Evolutionary conservation across 2,797 vertebrate species (phyloP).

Genomic region (Margarornis squamiger): DNA sequence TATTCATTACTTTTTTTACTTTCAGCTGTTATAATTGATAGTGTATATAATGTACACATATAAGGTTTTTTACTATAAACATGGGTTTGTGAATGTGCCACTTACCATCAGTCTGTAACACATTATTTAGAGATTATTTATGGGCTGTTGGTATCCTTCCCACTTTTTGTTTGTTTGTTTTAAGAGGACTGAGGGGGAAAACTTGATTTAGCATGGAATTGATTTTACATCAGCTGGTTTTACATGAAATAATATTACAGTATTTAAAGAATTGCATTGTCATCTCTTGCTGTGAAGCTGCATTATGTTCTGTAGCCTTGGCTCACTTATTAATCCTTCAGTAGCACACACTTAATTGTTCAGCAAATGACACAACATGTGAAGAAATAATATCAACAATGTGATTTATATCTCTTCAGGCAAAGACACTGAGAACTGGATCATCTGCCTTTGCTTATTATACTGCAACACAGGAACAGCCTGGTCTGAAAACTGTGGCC

Average conservation of each 20-base stretch:
- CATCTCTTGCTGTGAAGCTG: conserved; percentile 1
- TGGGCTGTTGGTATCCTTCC: background rate
- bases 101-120: background rate
- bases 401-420: conserved; percentile 16
- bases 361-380: background rate
- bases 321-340: conserved; percentile 18
- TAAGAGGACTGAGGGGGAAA: background rate
- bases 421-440: background rate
- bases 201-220: background rate
- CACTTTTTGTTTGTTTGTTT: background rate
- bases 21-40: background rate
- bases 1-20: background rate
- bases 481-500: background rate
- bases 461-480: background rate
- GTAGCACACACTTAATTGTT: background rate
- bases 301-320: background rate
- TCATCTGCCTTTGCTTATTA: background rate
- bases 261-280: background rate
- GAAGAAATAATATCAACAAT: conserved; percentile 8
- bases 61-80: background rate
- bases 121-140: conserved; percentile 4
- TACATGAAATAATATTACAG: background rate
- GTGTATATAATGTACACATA: background rate
- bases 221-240: conserved; percentile 21
- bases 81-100: background rate